Base-by-base conservation (phyloP, 2,888 invertebrate genomes). In the Caenorhabditis virilis region DNA sequence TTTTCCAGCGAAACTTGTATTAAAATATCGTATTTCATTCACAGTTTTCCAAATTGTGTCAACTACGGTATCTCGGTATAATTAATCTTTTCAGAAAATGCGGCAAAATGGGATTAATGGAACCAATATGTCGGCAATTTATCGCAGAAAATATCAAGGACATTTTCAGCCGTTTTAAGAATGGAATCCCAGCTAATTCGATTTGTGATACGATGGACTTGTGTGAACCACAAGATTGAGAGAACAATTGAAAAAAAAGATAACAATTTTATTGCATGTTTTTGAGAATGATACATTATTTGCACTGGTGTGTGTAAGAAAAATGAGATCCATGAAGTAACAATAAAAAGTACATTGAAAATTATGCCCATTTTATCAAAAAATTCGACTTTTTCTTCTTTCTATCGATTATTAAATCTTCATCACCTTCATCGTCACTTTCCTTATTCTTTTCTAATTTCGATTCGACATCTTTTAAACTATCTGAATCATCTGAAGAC, bases 21-120 rank as follows among this genome's bases (percentile, higher is more conserved):
- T 23, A 6, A 46, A 26, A 46, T 26, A 11, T 46, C 7, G 7
- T 6, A 5, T n/a, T n/a, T n/a, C n/a, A n/a, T n/a, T n/a, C n/a
- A n/a, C n/a, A n/a, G n/a, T n/a, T n/a, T n/a, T n/a, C n/a, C n/a
- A n/a, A n/a, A n/a, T n/a, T n/a, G n/a, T n/a, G n/a, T n/a, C n/a
- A n/a, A n/a, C n/a, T n/a, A n/a, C n/a, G n/a, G n/a, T n/a, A n/a
- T n/a, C n/a, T n/a, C n/a, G n/a, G n/a, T n/a, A n/a, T n/a, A n/a
- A 9, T 30, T 22, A 5, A 3, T 30, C 20, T 50, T 50, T 52
- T 11, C 46, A 72, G 72, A 61, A 53, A 61, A 25, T 74, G 74
- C 54, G 68, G 67, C 22, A 60, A 66, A 22, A 72, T 74, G 65
- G 72, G 74, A 1, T 35, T 74, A 30, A 72, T 72, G 70, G 74